These are phyloP conservation scores for Nothobranchius furzeri DNA, from an alignment of 2,113 vertebrate species.

Conservation along the genomic window DNA sequence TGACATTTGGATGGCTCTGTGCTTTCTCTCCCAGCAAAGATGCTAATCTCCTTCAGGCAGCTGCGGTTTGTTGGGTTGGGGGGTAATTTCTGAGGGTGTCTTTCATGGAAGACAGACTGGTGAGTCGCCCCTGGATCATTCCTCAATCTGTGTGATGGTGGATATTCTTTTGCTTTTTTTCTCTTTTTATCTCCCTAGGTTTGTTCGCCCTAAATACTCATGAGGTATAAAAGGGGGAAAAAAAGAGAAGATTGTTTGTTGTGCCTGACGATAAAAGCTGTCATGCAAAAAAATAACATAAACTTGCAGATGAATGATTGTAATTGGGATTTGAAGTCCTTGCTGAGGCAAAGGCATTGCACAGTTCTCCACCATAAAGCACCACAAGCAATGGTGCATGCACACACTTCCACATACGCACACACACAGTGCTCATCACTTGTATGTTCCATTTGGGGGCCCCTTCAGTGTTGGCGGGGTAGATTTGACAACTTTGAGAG, in stretches of 20 bases:
- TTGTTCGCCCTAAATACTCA: constrained; percentile 54
- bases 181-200: background rate
- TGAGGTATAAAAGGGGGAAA: constrained; percentile 71
- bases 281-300: no score
- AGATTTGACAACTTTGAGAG: no score
- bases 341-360: no score
- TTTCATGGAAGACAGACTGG: constrained; percentile 51
- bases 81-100: constrained; percentile 27
- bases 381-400: no score
- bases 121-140: constrained; percentile 36
- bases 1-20: constrained; percentile 48
- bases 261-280: no score
- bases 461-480: no score
- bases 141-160: constrained; percentile 4
- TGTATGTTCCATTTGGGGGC: no score
- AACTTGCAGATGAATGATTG: no score
- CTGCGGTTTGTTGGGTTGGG: constrained; percentile 38
- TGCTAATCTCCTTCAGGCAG: constrained; percentile 67
- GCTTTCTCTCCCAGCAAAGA: constrained; percentile 49
- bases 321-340: no score
- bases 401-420: no score
- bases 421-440: no score
- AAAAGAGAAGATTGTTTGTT: constrained; percentile 69
- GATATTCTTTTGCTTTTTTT: constrained; percentile 16
- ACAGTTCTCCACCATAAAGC: no score